A percentile compares a stretch with the other conserved stretches of the same genome.
Evolutionary conservation across 1,140 invertebrate species (phyloP).

Genomic region (Nasonia giraulti): DNA sequence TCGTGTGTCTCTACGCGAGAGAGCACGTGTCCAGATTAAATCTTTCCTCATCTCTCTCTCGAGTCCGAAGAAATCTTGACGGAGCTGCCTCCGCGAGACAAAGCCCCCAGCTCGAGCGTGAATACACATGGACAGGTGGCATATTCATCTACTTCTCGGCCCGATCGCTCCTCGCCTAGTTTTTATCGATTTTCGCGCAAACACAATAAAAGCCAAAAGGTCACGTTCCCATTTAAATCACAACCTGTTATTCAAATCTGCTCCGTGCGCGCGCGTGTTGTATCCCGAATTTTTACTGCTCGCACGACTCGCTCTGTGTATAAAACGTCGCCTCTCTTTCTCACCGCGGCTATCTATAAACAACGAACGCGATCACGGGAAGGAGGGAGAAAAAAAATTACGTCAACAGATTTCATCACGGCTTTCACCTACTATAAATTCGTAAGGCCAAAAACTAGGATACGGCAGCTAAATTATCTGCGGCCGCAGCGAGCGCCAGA

Average conservation of each 20-base stretch:
- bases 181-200: neutral
- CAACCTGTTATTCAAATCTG: neutral
- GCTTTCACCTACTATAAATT: constrained; percentile 44
- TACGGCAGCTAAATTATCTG: constrained; percentile 31
- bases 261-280: neutral
- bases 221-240: neutral
- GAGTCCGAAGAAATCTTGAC: neutral
- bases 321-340: neutral
- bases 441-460: constrained; percentile 31
- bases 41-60: constrained; percentile 22
- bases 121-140: neutral
- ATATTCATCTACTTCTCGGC: neutral
- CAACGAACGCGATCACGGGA: neutral
- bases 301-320: too few relatives aligned
- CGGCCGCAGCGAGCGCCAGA: neutral
- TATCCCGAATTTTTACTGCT: neutral
- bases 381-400: neutral
- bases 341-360: neutral
- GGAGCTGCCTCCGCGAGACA: neutral
- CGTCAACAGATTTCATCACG: constrained; percentile 42
- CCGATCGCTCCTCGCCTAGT: neutral
- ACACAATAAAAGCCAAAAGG: constrained; percentile 2
- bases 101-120: neutral
- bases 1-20: neutral
- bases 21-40: constrained; percentile 29